These are phyloP conservation scores for Periphyllus acericola DNA, from an alignment of 2,888 invertebrate species.

Conservation along the genomic window DNA sequence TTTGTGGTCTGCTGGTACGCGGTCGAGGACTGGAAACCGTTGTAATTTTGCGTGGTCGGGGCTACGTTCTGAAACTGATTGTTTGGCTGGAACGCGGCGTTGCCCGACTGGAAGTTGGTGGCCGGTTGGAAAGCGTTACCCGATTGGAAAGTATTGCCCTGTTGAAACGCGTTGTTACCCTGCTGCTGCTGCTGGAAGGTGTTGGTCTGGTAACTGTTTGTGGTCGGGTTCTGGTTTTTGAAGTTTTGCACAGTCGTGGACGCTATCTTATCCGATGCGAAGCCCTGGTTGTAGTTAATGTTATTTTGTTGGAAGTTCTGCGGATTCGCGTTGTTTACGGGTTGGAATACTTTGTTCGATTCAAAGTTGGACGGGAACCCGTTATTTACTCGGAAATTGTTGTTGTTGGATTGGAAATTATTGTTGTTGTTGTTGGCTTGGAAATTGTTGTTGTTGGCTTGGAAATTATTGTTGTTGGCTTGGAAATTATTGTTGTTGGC, in stretches of 20 bases:
- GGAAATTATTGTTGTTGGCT: background rate
- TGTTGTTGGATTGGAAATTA: background rate
- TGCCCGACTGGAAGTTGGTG: conserved; percentile 63
- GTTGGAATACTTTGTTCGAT: background rate
- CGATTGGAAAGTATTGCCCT: conserved; percentile 41
- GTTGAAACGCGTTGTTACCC: conserved; percentile 21
- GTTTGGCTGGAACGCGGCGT: conserved; percentile 63
- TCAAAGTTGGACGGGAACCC: conserved; percentile 10
- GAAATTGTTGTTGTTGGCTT: conserved; percentile 56
- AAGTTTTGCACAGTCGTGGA: conserved; percentile 17
- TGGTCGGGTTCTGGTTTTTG: conserved; percentile 28
- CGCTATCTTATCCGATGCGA: conserved; percentile 28
- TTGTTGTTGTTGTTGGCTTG: background rate
- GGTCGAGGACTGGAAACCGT: conserved; percentile 61
- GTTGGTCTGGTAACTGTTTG: conserved; percentile 5
- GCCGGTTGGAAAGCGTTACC: conserved; percentile 62
- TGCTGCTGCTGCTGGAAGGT: conserved; percentile 17
- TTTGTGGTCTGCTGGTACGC: conserved; percentile 64
- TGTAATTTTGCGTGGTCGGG: conserved; percentile 65
- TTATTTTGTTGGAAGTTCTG: conserved; percentile 19
- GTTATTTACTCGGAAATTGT: conserved; percentile 14
- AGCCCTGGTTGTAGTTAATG: conserved; percentile 35
- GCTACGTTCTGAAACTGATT: conserved; percentile 65
- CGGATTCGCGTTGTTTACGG: background rate
- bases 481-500: conserved; percentile 18